Percentiles rank a stretch among this genome's conserved stretches.
Conservation (phyloP, 2,797 vertebrate species). For the Vipera latastei region DNA sequence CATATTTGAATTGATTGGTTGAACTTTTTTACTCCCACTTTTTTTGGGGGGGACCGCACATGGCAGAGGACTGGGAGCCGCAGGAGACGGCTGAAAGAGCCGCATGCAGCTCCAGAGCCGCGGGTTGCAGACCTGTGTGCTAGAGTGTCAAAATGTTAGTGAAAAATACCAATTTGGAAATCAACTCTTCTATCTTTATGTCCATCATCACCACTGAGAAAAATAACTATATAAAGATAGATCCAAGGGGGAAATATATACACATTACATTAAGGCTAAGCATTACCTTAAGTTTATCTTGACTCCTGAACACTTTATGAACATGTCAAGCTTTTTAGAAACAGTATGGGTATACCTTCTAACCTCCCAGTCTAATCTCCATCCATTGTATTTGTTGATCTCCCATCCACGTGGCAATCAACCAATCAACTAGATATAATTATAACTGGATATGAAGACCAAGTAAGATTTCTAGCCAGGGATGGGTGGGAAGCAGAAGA, state of each 20-base stretch:
- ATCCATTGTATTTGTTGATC: not conserved
- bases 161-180: not conserved
- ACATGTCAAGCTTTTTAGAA: not conserved
- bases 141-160: not conserved
- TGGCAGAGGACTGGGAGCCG: no score
- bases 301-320: not conserved
- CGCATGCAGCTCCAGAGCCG: no score
- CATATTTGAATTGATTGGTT: no score
- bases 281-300: not conserved
- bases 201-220: not conserved
- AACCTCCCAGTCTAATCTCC: not conserved
- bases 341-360: not conserved
- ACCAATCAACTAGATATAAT: not conserved
- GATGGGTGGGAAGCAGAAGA: not conserved
- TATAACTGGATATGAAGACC: not conserved
- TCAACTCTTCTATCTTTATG: not conserved
- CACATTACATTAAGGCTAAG: not conserved
- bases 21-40: no score
- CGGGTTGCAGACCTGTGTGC: no score
- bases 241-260: not conserved
- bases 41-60: no score
- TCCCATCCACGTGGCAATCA: not conserved
- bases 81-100: no score
- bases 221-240: not conserved
- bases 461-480: not conserved